A percentile compares a stretch with the other conserved stretches of the same genome.
phyloP scores from a whole-genome alignment of 30 jellyfish, hydroid and myxozoan species.

The Hydractinia echinata region DNA sequence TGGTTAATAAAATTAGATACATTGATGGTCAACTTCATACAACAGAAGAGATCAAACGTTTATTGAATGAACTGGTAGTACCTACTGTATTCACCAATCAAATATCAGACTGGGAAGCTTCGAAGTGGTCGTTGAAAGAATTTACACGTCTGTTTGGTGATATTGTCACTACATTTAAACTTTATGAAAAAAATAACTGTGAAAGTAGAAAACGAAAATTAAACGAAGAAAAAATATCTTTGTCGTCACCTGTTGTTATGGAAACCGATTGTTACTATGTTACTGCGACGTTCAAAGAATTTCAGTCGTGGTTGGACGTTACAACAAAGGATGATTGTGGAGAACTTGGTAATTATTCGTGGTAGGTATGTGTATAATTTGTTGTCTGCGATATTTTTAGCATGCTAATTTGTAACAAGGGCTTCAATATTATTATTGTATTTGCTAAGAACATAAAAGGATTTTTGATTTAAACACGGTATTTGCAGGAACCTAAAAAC shows the following conservation, averaged over 20 bases:
- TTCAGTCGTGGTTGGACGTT: slow-evolving; percentile 31
- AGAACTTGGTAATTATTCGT: slow-evolving; percentile 5
- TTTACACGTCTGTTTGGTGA: slow-evolving; percentile 35
- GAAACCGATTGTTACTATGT: slow-evolving; percentile 56
- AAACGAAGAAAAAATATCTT: slow-evolving; percentile 6
- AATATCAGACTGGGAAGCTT: slow-evolving; percentile 63
- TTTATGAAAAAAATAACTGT: slow-evolving; percentile 12
- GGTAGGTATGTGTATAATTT: slow-evolving; percentile 6
- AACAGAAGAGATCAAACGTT: slow-evolving; percentile 19
- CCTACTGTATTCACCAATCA: slow-evolving; percentile 54
- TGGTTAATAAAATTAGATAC: neutral
- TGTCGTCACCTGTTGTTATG: slow-evolving; percentile 29
- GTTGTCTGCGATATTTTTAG: no score
- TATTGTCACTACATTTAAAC: slow-evolving; percentile 38
- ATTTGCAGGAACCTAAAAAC: neutral
- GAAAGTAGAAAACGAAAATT: neutral
- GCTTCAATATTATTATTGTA: no score
- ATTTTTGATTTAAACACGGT: neutral
- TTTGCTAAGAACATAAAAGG: neutral
- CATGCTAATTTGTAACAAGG: no score
- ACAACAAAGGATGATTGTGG: slow-evolving; percentile 3
- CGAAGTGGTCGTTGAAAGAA: slow-evolving; percentile 47
- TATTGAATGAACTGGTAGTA: slow-evolving; percentile 1
- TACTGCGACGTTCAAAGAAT: slow-evolving; percentile 34
- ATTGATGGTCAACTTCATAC: slow-evolving; percentile 10